Conservation (phyloP, 1,140 invertebrate species). For the Ptiloglossa arizonensis region DNA sequence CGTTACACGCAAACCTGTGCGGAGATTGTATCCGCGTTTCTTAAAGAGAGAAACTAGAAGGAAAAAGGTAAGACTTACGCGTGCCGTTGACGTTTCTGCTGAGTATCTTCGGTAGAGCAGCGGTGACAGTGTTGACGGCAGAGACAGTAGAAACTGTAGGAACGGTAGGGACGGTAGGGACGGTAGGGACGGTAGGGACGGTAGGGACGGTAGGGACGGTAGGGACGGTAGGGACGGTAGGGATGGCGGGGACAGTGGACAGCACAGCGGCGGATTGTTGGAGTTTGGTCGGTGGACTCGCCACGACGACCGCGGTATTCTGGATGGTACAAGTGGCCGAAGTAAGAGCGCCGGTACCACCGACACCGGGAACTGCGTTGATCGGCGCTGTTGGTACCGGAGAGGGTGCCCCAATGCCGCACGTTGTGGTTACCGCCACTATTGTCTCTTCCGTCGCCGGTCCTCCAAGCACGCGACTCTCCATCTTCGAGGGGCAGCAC, state of each 20-base stretch:
- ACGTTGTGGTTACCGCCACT: conserved; percentile 57
- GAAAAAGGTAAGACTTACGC: conserved; percentile 72
- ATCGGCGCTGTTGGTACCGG: conserved; percentile 65
- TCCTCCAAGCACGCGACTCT: conserved; percentile 51
- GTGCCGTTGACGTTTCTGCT: conserved; percentile 82
- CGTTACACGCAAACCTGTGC: too few species aligned
- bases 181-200: conserved; percentile 55
- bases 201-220: conserved; percentile 5
- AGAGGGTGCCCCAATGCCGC: conserved; percentile 75
- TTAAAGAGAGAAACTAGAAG: neutral
- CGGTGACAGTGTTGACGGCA: conserved; percentile 38
- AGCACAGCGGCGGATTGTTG: conserved; percentile 56
- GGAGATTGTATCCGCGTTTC: too few species aligned
- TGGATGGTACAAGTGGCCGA: conserved; percentile 60
- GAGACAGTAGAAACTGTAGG: conserved; percentile 11
- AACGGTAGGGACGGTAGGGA: neutral
- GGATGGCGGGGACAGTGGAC: conserved; percentile 56
- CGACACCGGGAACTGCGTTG: conserved; percentile 35
- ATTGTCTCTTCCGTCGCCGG: conserved; percentile 43
- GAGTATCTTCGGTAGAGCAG: conserved; percentile 77
- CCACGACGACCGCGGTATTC: conserved; percentile 66
- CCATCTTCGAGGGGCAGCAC: conserved; percentile 32
- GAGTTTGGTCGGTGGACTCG: conserved; percentile 65
- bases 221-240: neutral
- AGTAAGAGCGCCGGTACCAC: conserved; percentile 31